A percentile compares a stretch with the other conserved stretches of the same genome.
phyloP scores from a whole-genome alignment of 2,113 vertebrate species.

The Siphamia tubifer region DNA sequence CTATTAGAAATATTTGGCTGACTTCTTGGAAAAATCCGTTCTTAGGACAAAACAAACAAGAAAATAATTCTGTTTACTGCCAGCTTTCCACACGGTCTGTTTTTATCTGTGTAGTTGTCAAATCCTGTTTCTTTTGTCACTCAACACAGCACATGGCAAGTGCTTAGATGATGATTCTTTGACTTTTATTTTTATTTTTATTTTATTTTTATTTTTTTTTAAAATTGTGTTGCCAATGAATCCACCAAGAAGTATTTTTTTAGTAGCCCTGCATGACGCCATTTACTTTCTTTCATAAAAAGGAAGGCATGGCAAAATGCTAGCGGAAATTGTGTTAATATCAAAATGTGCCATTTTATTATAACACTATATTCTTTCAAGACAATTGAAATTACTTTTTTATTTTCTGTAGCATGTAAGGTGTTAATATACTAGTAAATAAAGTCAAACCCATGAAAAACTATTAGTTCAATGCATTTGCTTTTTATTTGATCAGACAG shows the following conservation, averaged over 20 bases:
- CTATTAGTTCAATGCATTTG: not conserved
- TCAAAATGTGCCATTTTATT: conserved; percentile 94
- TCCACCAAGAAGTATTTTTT: conserved; percentile 70
- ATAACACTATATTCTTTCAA: conserved; percentile 97
- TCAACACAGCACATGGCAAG: conserved; percentile 29
- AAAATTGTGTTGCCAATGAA: conserved; percentile 54
- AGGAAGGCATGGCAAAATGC: conserved; percentile 71
- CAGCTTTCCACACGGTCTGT: conserved; percentile 15
- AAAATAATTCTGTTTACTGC: conserved; percentile 17
- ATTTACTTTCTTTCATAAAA: conserved; percentile 51
- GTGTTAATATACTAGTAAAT: conserved; percentile 95
- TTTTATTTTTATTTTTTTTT: conserved; percentile 42
- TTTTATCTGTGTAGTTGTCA: conserved; percentile 27
- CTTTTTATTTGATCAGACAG: not conserved
- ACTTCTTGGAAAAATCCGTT: conserved; percentile 8
- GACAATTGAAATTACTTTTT: conserved; percentile 81
- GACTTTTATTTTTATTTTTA: conserved; percentile 38
- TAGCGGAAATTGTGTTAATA: conserved; percentile 74
- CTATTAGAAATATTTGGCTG: not conserved
- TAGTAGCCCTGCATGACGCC: conserved; percentile 63
- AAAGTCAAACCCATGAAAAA: conserved; percentile 79
- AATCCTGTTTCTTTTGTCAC: conserved; percentile 16
- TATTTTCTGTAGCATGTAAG: conserved; percentile 95
- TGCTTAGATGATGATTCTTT: too few species aligned
- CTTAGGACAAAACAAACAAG: conserved; percentile 5